Evolutionary conservation across 2,888 invertebrate genomes (phyloP).

Genomic region (Strigamia transsilvanica): DNA sequence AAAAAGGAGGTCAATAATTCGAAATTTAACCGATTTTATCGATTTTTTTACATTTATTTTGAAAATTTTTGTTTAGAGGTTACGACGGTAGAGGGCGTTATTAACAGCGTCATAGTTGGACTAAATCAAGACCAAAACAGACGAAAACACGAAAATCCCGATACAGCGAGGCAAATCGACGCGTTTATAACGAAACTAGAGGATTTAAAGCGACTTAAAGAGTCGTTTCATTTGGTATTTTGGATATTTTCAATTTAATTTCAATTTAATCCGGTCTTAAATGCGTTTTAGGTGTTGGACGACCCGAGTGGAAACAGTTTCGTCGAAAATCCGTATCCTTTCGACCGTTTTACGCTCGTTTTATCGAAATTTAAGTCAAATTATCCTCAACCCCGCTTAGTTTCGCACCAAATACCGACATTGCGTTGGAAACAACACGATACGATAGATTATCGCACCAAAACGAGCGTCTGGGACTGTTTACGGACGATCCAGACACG

Average conservation of each 20-base stretch:
- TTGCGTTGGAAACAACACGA: constrained; percentile 69
- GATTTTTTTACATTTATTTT: no score
- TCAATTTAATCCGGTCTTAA: background rate
- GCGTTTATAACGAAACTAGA: constrained; percentile 74
- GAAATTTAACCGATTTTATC: no score
- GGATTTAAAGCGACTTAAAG: constrained; percentile 69
- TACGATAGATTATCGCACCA: constrained; percentile 77
- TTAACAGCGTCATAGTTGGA: constrained; percentile 78
- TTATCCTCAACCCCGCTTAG: constrained; percentile 42
- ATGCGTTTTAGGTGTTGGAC: constrained; percentile 70
- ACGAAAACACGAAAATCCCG: constrained; percentile 73
- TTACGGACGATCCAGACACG: background rate
- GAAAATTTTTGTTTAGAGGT: constrained; percentile 71
- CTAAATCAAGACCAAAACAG: constrained; percentile 81
- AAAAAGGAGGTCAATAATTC: constrained; percentile 78
- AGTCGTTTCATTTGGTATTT: constrained; percentile 76
- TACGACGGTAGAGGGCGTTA: constrained; percentile 92
- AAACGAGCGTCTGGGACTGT: constrained; percentile 67
- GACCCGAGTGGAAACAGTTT: constrained; percentile 90
- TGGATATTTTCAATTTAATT: no score
- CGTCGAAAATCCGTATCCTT: constrained; percentile 81
- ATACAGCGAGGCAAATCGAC: constrained; percentile 80
- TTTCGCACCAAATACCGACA: constrained; percentile 75
- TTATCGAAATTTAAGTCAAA: background rate
- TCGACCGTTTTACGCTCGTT: constrained; percentile 24